Evolutionary conservation across 2,797 vertebrate genomes (phyloP).

Genomic region (Gymnocypris eckloni): DNA sequence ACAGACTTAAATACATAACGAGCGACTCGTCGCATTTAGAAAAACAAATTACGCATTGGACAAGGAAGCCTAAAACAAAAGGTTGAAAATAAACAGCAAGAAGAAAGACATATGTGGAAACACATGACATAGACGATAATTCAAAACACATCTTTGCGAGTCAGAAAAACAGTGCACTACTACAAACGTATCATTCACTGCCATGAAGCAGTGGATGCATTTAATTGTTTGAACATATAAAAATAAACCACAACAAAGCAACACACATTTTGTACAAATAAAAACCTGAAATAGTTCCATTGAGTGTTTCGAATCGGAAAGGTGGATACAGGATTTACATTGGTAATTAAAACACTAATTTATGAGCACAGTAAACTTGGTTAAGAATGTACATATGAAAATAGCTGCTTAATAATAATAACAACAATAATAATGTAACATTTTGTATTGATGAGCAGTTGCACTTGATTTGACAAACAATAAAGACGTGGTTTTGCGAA

Average conservation of each 20-base stretch:
- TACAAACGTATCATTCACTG: constrained; percentile 78
- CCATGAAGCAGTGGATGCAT: constrained; percentile 78
- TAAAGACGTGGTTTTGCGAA: constrained; percentile 59
- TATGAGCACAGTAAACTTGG: constrained; percentile 87
- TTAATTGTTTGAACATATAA: constrained; percentile 82
- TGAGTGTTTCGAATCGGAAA: constrained; percentile 85
- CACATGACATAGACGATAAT: constrained; percentile 17
- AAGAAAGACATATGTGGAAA: constrained; percentile 10
- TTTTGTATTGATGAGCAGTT: constrained; percentile 74
- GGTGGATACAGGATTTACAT: constrained; percentile 88
- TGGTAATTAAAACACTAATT: constrained; percentile 89
- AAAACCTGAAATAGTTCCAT: constrained; percentile 92
- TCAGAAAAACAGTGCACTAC: constrained; percentile 72
- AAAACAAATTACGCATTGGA: neutral
- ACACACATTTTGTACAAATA: constrained; percentile 90
- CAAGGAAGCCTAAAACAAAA: constrained; percentile 56
- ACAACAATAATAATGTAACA: constrained; percentile 68
- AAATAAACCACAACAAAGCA: constrained; percentile 85
- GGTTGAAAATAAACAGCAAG: constrained; percentile 63
- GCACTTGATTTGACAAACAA: constrained; percentile 71
- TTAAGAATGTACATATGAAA: constrained; percentile 89
- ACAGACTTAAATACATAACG: constrained; percentile 71
- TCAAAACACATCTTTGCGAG: constrained; percentile 12
- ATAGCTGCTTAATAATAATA: constrained; percentile 74
- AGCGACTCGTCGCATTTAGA: neutral